Evolutionary conservation across 2,113 vertebrate genomes (phyloP).

Genomic region (Anas platyrhynchos): DNA sequence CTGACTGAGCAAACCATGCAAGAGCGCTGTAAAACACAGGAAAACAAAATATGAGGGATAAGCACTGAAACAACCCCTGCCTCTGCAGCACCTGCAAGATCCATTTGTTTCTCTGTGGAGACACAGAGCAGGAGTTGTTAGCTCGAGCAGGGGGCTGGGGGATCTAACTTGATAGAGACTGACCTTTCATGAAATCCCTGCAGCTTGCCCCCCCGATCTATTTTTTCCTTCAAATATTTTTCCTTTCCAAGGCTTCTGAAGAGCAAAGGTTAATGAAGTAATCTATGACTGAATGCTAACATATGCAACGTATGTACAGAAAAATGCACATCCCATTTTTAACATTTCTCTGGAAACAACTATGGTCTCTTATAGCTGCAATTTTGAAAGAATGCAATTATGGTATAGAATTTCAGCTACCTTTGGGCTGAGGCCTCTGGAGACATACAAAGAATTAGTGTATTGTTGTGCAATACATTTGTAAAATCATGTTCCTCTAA

Average conservation of each 20-base stretch:
- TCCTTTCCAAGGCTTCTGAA: conserved; percentile 27
- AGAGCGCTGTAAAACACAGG: background rate
- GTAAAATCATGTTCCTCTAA: conserved; percentile 13
- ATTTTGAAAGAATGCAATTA: conserved; percentile 66
- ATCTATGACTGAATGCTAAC: conserved; percentile 28
- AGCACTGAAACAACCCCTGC: background rate
- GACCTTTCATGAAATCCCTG: conserved; percentile 24
- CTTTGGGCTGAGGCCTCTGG: conserved; percentile 42
- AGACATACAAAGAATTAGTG: conserved; percentile 60
- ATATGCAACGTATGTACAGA: conserved; percentile 27
- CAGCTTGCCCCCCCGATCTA: background rate
- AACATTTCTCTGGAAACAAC: conserved; percentile 49
- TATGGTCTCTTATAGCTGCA: conserved; percentile 40
- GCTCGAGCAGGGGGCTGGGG: accelerated
- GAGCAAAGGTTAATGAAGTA: conserved; percentile 58
- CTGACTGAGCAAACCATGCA: background rate
- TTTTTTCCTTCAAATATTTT: conserved; percentile 20
- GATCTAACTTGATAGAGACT: background rate
- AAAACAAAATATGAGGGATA: background rate
- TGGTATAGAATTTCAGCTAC: conserved; percentile 59
- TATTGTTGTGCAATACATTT: conserved; percentile 26
- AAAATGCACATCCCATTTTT: conserved; percentile 45
- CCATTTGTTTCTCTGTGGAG: background rate
- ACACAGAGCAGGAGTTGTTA: background rate
- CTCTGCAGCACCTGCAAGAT: background rate